Evolutionary conservation across 2,797 vertebrate species (phyloP).

Genomic region (Delichon dasypus): DNA sequence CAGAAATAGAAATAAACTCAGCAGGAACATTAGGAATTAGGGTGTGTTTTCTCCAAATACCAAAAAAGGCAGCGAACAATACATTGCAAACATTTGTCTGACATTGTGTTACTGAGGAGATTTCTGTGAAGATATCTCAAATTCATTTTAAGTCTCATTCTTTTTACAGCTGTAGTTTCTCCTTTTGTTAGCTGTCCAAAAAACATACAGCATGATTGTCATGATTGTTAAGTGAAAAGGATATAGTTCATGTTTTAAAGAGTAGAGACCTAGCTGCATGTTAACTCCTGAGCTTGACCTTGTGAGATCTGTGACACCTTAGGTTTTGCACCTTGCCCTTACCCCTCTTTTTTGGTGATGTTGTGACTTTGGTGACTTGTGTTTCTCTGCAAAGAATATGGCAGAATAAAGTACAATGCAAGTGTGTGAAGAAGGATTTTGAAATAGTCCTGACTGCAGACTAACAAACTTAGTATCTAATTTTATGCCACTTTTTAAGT

Average conservation of each 20-base stretch:
- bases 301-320: not conserved
- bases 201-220: not conserved
- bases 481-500: not conserved
- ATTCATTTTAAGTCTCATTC: constrained; percentile 22
- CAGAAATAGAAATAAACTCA: constrained; percentile 52
- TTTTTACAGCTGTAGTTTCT: constrained; percentile 33
- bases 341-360: not conserved
- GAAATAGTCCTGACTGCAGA: not conserved
- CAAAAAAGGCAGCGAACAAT: constrained; percentile 18
- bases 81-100: constrained; percentile 9
- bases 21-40: constrained; percentile 21
- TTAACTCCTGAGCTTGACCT: not conserved
- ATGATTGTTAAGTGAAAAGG: not conserved
- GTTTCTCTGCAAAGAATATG: not conserved
- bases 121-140: constrained; percentile 23
- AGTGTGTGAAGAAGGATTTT: not conserved
- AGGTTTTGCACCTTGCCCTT: not conserved
- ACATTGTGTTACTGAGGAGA: not conserved
- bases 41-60: constrained; percentile 34
- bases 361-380: not conserved
- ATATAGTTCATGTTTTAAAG: not conserved
- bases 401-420: not conserved
- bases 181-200: constrained; percentile 21
- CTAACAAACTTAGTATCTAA: not conserved
- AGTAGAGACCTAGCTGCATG: not conserved